Evolutionary conservation across 2,888 invertebrate species (phyloP), one percentile per base, ranked within the genome.

Genomic region (Macaria liturata): DNA sequence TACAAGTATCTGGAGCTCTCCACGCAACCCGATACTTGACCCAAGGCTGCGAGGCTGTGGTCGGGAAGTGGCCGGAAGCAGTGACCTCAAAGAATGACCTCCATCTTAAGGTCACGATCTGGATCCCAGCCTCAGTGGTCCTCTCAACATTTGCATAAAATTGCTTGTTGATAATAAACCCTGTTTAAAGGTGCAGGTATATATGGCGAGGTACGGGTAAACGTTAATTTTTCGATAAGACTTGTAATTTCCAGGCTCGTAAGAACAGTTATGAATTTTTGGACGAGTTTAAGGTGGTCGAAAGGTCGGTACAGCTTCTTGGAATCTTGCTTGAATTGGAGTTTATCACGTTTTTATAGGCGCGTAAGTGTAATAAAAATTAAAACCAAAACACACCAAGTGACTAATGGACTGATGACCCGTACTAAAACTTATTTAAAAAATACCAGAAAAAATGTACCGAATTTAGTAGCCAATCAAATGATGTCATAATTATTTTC

Each of bases 71-170:
- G 56, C 68, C 75, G 78, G 77, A 79, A 76, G 67, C 71, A 56
- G 50, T 61, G 79, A 67, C 78, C 77, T 70, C 69, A 65, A 73
- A 20, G 20, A 55, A 49, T 61, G 79, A 67, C 77, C 77, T 70
- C 69, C 65, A 74, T 82, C 65, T 59, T 84, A 84, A 84, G 85
- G 83, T 84, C 81, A 64, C 68, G 70, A 69, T 70, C 65, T 65
- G 66, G 66, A 66, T 65, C 66, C 59, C 50, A 54, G 32, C 43
- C 8, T 1, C n/a, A 45, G 47, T 61, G 46, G 49, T 51, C 54
- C 40, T 54, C 48, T 54, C 47, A 45, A 46, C 51, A 54, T 62
- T 59, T 57, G 59, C 62, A 62, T 59, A 51, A 59, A 62, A 59
- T 59, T 62, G 48, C 51, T 54, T 42, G 51, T 59, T 50, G 56